Base-by-base conservation (phyloP, 2,113 vertebrate species). In the Leiothrix lutea region DNA sequence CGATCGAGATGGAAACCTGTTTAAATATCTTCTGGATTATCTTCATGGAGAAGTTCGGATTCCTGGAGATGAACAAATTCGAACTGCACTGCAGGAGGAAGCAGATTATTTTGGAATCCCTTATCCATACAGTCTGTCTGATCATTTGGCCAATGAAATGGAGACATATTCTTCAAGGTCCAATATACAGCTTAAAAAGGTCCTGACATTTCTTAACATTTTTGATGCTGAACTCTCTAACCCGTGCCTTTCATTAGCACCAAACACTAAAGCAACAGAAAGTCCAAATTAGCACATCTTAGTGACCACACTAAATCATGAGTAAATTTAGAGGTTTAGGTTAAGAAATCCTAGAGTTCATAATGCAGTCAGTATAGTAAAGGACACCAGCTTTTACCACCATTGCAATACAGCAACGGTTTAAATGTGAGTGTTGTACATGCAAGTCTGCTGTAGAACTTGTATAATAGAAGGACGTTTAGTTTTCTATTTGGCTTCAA, bases 51-150 rank as follows among this genome's bases (percentile, higher is more conserved):
- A 98, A 94, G 86, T 98, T 92, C 53, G 8, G 72, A 94, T 98
- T 85, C 98, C 98, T 47, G 81, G 94, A 56, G 97, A 98, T 77
- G 94, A 97, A 79, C 94, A 96, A 89, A 95, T 92, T 11, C 65
- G 82, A 38, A n/a, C 62, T 67, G 97, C 98, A 53, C 86, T 98
- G 42, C 97, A 98, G 92, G 96, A 98, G 62, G 98, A 98, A 86
- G 98, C 98, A 44, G 98, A 98, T 97, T 98, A 98, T 83, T 98
- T 98, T 95, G 98, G 98, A 83, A 98, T 98, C 67, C 98, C 98
- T 35, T 98, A 98, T 75, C 98, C 98, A 2, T 98, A 96, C 51
- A 98, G 74, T 82, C 80, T 98, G 54, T 97, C 97, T 51, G 98
- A 98, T 86, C 97, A 98, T 80, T 96, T 98, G 94, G 98, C 97